Percentiles rank a stretch among this genome's conserved stretches.
phyloP scores from a whole-genome alignment of 2,113 vertebrate species.

The Marmota flaviventris region DNA sequence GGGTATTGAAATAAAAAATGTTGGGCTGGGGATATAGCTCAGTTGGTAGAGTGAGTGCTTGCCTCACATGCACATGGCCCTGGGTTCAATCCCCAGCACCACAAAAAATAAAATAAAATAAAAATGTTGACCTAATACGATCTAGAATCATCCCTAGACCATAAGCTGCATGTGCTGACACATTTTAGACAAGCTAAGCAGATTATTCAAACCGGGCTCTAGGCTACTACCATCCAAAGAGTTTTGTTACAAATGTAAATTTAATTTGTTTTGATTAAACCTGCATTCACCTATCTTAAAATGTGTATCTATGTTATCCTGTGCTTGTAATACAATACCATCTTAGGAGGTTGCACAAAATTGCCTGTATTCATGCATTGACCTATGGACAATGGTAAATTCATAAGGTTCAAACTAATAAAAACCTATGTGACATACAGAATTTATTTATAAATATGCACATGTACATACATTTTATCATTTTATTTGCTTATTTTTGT shows the following conservation, averaged over 20 bases:
- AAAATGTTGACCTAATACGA: neutral
- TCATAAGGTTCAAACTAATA: neutral
- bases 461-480: neutral
- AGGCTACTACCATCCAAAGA: neutral
- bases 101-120: no score
- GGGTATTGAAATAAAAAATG: neutral
- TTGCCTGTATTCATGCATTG: neutral
- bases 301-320: neutral
- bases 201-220: neutral
- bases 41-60: no score
- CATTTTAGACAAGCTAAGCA: neutral
- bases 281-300: neutral
- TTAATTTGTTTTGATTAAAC: neutral
- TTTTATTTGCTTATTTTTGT: neutral
- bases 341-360: neutral
- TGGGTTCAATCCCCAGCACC: no score
- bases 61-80: no score
- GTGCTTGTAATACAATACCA: neutral
- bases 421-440: neutral
- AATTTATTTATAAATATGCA: neutral
- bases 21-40: no score
- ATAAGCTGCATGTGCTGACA: fast-evolving
- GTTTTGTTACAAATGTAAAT: neutral
- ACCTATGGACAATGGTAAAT: neutral
- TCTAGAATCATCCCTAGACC: neutral